These are phyloP conservation scores for Acanthurus leucopareius DNA, from an alignment of 2,797 vertebrate species.

Conservation along the genomic window DNA sequence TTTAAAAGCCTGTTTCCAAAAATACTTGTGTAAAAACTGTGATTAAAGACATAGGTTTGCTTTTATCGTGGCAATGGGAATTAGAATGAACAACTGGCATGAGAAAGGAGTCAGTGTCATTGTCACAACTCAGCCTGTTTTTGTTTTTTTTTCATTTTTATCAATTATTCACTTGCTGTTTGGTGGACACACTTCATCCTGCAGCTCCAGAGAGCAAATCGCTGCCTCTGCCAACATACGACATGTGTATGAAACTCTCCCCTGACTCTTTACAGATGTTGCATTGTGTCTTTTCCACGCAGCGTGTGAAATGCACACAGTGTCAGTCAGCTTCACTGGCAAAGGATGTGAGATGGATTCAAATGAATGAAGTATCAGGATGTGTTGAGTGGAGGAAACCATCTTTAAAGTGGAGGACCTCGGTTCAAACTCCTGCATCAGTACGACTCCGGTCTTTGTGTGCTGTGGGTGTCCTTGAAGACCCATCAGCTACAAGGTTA, in stretches of 20 bases:
- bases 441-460: constrained; percentile 8
- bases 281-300: neutral
- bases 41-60: neutral
- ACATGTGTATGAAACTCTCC: neutral
- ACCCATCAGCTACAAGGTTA: neutral
- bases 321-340: constrained; percentile 24
- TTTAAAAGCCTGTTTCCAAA: neutral
- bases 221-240: neutral
- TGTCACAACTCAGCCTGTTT: constrained; percentile 10
- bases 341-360: constrained; percentile 38
- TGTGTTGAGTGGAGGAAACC: constrained; percentile 11
- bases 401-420: constrained; percentile 14
- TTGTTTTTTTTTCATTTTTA: neutral
- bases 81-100: neutral
- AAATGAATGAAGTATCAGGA: constrained; percentile 40
- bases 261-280: constrained; percentile 15
- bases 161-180: constrained; percentile 23
- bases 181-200: neutral
- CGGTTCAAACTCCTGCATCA: constrained; percentile 42
- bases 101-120: no score
- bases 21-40: neutral
- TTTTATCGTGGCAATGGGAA: constrained; percentile 1
- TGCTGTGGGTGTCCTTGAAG: constrained; percentile 47
- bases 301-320: constrained; percentile 6
- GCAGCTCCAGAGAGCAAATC: neutral